Conservation (phyloP, 2,888 invertebrate genomes). For the Clostera curtula region DNA sequence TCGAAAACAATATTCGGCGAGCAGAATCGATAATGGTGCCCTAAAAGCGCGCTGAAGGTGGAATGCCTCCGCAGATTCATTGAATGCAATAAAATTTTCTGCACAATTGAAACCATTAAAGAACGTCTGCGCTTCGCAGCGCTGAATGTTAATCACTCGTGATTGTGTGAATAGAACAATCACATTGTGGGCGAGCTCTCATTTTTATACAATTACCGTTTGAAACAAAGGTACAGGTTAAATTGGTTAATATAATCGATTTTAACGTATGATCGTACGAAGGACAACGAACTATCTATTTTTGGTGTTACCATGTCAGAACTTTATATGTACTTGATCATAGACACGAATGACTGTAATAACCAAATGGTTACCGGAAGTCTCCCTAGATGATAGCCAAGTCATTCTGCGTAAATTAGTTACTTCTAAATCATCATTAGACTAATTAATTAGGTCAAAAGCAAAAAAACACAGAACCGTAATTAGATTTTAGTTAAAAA, state of each 20-base stretch:
- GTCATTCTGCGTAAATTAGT: too few species aligned
- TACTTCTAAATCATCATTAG: too few species aligned
- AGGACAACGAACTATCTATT: too few species aligned
- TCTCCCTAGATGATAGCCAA: too few species aligned
- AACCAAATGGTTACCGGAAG: too few species aligned
- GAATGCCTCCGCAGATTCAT: conserved; percentile 51
- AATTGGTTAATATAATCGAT: conserved; percentile 21
- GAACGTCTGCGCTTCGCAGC: conserved; percentile 47
- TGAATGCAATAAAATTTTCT: conserved; percentile 72
- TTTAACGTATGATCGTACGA: conserved; percentile 3
- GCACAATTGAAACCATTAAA: conserved; percentile 71
- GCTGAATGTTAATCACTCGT: conserved; percentile 65
- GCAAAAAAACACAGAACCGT: too few species aligned
- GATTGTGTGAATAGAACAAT: conserved; percentile 66
- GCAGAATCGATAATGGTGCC: conserved; percentile 46
- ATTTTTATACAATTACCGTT: conserved; percentile 43
- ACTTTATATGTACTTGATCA: too few species aligned
- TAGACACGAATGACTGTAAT: too few species aligned
- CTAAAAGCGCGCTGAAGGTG: conserved; percentile 39
- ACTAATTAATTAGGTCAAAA: too few species aligned
- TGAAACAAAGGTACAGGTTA: conserved; percentile 32
- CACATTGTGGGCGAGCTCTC: conserved; percentile 48
- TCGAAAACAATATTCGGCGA: conserved; percentile 24
- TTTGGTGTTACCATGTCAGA: too few species aligned
- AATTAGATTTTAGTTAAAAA: too few species aligned